Percentiles rank a stretch among this genome's conserved stretches.
Evolutionary conservation across 1,140 invertebrate genomes (phyloP).

Genomic region (Drosophila novamexicana): DNA sequence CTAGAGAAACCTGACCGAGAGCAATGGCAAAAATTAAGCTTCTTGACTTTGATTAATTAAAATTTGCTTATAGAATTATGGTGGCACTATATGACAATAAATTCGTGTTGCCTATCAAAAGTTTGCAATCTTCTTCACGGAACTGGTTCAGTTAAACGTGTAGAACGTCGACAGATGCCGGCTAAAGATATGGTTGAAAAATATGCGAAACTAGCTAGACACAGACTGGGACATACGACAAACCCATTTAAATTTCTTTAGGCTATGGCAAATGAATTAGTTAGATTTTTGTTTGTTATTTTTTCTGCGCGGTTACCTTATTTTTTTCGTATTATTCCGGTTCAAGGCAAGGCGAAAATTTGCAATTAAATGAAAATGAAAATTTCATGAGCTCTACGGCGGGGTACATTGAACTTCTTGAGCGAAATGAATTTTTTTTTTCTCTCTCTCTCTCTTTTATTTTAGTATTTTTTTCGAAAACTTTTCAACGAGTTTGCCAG

Average conservation of each 20-base stretch:
- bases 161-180: conserved; percentile 6
- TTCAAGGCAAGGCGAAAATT: conserved; percentile 68
- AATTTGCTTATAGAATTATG: conserved; percentile 37
- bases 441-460: background rate
- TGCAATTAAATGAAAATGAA: conserved; percentile 81
- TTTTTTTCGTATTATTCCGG: conserved; percentile 11
- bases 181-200: conserved; percentile 2
- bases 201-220: background rate
- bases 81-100: conserved; percentile 54
- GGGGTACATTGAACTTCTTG: conserved; percentile 58
- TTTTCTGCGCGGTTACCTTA: background rate
- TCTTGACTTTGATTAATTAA: conserved; percentile 44
- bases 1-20: background rate
- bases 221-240: background rate
- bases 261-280: conserved; percentile 21
- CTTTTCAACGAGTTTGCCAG: conserved; percentile 46
- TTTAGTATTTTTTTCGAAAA: background rate
- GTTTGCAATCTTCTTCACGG: conserved; percentile 47
- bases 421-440: conserved; percentile 20
- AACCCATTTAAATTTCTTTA: conserved; percentile 15
- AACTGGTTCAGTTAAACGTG: conserved; percentile 28
- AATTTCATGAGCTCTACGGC: conserved; percentile 66
- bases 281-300: background rate
- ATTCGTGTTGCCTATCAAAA: conserved; percentile 46
- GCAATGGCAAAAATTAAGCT: background rate